Base-by-base conservation (phyloP, 2,113 vertebrate genomes). In the Smithornis capensis region DNA sequence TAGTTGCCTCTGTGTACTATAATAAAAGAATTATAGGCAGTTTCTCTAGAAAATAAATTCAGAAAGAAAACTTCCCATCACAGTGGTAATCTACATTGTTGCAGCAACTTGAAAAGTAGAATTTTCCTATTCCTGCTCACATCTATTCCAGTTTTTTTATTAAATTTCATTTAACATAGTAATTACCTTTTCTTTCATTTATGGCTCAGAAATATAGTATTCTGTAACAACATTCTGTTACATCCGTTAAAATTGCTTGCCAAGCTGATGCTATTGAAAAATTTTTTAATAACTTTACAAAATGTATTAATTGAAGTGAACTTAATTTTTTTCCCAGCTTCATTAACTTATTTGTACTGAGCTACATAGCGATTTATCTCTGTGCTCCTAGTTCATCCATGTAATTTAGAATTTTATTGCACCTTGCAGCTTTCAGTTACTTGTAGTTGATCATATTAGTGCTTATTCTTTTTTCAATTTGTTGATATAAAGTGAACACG, bases 271-370 rank as follows among this genome's bases (percentile, higher is more conserved):
- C 63, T 87, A 25, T 33, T 67, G 77, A 33, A 76, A 86, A 81
- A 27, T 91, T 83, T 91, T 83, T 92, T 47, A 88, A 7, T 88
- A 93, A 86, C 76, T 92, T 87, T 57, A 56, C 40, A 47, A 94
- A 81, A 81, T 75, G 16, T 19, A 52, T 82, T 89, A 89, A 79
- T 87, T 80, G 71, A 80, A 89, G 64, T 60, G 11, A 91, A 50
- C 29, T 75, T 85, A 71, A 67, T 93, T 82, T 62, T 78, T 22
- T 87, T 87, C 62, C 35, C 37, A 63, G 69, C 25, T 62, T 83
- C 87, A 56, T 57, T 45, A 84, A 38, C 73, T 69, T 87, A 33
- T 70, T 81, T 33, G 24, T 19, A 18, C n/a, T 45, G 27, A 76
- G 33, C n/a, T 67, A 10, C 38, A 23, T 11, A 33, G 16, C 10